phyloP scores from a whole-genome alignment of 2,888 invertebrate species.

The Caenorhabditis drosophilae region DNA sequence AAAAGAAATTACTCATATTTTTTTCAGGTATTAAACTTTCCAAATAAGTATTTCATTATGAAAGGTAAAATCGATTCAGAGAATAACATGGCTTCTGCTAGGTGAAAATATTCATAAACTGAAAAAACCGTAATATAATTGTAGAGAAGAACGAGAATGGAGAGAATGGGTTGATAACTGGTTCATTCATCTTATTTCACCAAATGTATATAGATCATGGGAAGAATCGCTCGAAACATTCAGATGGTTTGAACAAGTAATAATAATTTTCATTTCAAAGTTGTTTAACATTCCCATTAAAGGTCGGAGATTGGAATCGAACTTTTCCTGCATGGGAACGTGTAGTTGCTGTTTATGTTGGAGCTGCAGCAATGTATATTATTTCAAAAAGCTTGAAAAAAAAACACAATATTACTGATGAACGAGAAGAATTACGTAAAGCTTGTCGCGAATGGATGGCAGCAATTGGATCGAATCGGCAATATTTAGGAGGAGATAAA shows the following conservation, averaged over 20 bases:
- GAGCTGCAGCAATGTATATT: conserved; percentile 90
- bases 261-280: too few species aligned
- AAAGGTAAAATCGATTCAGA: conserved; percentile 46
- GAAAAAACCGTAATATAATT: not conserved
- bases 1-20: not conserved
- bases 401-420: conserved; percentile 82
- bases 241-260: conserved; percentile 90
- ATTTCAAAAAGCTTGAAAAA: conserved; percentile 87
- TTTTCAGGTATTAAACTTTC: conserved; percentile 38
- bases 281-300: too few species aligned
- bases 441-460: conserved; percentile 83
- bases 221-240: conserved; percentile 88
- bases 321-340: conserved; percentile 87
- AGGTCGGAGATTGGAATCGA: conserved; percentile 85
- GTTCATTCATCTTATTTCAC: conserved; percentile 89
- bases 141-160: conserved; percentile 85
- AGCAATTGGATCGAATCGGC: conserved; percentile 75
- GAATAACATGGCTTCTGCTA: conserved; percentile 43
- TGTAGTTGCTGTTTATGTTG: conserved; percentile 85
- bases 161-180: conserved; percentile 90
- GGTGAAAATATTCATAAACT: conserved; percentile 19
- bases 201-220: conserved; percentile 89
- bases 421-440: conserved; percentile 87
- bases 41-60: conserved; percentile 66
- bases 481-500: conserved; percentile 83